These are phyloP conservation scores for Amazona vittata DNA, from an alignment of 2,113 vertebrate genomes.

Conservation along the genomic window DNA sequence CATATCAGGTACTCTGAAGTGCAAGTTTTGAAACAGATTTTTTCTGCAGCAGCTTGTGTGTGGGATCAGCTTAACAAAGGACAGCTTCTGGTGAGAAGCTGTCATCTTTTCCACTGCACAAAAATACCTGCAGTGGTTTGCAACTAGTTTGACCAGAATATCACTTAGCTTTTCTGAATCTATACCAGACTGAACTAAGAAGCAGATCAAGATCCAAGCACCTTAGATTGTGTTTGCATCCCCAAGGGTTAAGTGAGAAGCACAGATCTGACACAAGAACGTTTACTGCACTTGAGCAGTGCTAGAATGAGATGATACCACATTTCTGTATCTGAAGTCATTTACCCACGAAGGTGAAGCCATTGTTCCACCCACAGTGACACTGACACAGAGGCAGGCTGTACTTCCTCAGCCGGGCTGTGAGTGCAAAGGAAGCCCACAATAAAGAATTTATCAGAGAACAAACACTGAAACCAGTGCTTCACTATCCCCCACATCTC, in stretches of 20 bases:
- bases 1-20: background rate
- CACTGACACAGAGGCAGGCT: background rate
- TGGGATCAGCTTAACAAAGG: background rate
- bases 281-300: background rate
- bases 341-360: background rate
- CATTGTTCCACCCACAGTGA: background rate
- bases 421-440: background rate
- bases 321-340: background rate
- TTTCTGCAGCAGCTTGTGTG: background rate
- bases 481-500: background rate
- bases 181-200: background rate
- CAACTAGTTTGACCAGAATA: background rate
- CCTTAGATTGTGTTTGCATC: background rate
- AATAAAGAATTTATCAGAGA: background rate
- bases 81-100: background rate
- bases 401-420: background rate
- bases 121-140: background rate
- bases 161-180: background rate
- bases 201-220: background rate
- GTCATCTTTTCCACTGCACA: background rate
- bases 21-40: background rate
- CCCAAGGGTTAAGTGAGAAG: background rate
- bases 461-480: background rate
- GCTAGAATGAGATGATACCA: background rate
- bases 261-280: background rate